Percentiles rank a stretch among this genome's conserved stretches.
phyloP scores from a whole-genome alignment of 1,140 invertebrate species.

The Drosophila insularis region DNA sequence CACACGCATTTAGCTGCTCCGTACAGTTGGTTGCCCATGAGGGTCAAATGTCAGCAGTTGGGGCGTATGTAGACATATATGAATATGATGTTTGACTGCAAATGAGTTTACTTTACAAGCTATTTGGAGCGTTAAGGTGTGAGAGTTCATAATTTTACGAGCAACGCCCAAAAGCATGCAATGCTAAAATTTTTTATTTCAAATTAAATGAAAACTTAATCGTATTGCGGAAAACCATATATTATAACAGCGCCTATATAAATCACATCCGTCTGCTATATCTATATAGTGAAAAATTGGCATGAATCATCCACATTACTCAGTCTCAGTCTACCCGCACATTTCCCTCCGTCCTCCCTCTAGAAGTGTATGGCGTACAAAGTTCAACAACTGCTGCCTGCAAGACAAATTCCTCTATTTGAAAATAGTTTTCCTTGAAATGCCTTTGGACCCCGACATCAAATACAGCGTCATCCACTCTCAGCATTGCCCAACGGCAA shows the following conservation, averaged over 20 bases:
- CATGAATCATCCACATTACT: conserved; percentile 52
- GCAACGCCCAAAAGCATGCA: conserved; percentile 38
- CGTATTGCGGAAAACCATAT: background rate
- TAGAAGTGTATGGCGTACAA: conserved; percentile 32
- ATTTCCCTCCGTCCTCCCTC: background rate
- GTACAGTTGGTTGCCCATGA: conserved; percentile 1
- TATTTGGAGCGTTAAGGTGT: conserved; percentile 46
- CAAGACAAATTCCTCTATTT: conserved; percentile 45
- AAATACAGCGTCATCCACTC: background rate
- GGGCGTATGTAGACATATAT: background rate
- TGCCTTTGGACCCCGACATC: conserved; percentile 36
- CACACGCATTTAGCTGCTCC: background rate
- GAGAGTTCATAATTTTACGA: background rate
- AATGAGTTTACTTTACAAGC: conserved; percentile 2
- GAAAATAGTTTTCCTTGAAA: conserved; percentile 62
- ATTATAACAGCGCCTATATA: background rate
- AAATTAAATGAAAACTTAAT: background rate
- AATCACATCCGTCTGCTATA: background rate
- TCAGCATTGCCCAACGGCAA: background rate
- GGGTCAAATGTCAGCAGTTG: conserved; percentile 46
- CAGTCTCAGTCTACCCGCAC: background rate
- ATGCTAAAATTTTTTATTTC: background rate
- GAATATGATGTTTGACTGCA: conserved; percentile 49
- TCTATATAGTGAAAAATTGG: conserved; percentile 33
- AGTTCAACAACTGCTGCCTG: conserved; percentile 16